Evolutionary conservation across 2,113 vertebrate species (phyloP).

Genomic region (Proteles cristata): DNA sequence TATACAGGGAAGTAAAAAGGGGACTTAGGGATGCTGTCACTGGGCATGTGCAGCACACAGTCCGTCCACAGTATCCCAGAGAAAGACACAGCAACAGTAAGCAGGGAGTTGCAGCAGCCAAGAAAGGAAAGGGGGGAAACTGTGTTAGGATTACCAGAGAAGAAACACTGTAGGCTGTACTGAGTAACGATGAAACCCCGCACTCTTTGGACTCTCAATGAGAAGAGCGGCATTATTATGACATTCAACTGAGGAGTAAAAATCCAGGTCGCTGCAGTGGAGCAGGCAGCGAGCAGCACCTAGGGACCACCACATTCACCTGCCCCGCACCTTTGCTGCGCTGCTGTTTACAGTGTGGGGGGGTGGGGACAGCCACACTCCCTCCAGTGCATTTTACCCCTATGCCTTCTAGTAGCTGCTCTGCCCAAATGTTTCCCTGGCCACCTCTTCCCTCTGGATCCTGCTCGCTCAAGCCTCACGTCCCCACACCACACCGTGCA

Average conservation of each 20-base stretch:
- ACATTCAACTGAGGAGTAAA: not conserved
- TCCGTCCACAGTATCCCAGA: not conserved
- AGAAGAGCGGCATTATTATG: not conserved
- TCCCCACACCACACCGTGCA: not conserved
- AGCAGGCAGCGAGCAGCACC: rapidly evolving
- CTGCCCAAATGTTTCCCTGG: rapidly evolving
- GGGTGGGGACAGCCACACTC: too few relatives aligned
- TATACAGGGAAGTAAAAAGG: not conserved
- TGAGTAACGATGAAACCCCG: not conserved
- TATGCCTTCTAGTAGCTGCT: not conserved
- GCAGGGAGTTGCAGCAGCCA: not conserved
- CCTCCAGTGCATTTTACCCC: not conserved
- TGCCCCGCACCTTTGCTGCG: rapidly evolving
- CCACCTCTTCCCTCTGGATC: not conserved
- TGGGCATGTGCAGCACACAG: not conserved
- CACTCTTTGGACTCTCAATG: not conserved
- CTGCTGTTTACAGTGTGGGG: not conserved
- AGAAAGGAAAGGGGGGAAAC: not conserved
- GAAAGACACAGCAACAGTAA: not conserved
- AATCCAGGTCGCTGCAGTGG: not conserved
- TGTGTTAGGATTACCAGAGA: not conserved
- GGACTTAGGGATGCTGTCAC: not conserved
- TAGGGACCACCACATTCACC: not conserved
- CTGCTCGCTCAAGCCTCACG: not conserved
- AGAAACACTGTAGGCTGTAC: not conserved